These are phyloP conservation scores for Pseudorhiza aurosa DNA, from an alignment of 30 jellyfish, hydroid and myxozoan genomes.

Conservation along the genomic window DNA sequence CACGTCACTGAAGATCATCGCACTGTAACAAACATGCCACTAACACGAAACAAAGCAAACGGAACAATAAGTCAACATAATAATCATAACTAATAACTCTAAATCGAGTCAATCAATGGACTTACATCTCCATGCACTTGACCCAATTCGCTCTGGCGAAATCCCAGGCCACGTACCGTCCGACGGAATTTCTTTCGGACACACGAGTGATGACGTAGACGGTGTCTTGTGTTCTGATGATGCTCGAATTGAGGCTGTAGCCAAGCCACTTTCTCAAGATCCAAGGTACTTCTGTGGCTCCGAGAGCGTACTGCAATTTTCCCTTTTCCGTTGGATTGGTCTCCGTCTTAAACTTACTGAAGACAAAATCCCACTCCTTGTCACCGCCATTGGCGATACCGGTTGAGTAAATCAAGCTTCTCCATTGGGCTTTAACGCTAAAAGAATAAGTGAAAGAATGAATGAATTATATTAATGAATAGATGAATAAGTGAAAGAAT, in stretches of 20 bases:
- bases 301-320: conserved; percentile 72
- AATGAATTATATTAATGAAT: not conserved
- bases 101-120: too few relatives aligned
- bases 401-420: conserved; percentile 45
- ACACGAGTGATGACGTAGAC: conserved; percentile 88
- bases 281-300: conserved; percentile 84
- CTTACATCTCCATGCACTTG: conserved; percentile 82
- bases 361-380: conserved; percentile 91
- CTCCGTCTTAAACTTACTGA: conserved; percentile 31
- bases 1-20: too few relatives aligned
- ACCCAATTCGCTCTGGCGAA: conserved; percentile 92
- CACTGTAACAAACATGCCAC: too few relatives aligned
- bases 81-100: too few relatives aligned
- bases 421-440: conserved; percentile 76
- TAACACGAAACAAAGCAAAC: too few relatives aligned
- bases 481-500: not conserved
- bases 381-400: conserved; percentile 91
- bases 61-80: too few relatives aligned
- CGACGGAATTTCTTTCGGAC: conserved; percentile 72
- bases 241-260: conserved; percentile 67
- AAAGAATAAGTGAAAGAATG: not conserved
- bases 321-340: conserved; percentile 71
- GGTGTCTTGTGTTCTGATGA: conserved; percentile 89
- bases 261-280: conserved; percentile 81
- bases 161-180: conserved; percentile 87